Evolutionary conservation across 2,888 invertebrate species (phyloP), one percentile per base, ranked within the genome.

Genomic region (Folsomia candida): DNA sequence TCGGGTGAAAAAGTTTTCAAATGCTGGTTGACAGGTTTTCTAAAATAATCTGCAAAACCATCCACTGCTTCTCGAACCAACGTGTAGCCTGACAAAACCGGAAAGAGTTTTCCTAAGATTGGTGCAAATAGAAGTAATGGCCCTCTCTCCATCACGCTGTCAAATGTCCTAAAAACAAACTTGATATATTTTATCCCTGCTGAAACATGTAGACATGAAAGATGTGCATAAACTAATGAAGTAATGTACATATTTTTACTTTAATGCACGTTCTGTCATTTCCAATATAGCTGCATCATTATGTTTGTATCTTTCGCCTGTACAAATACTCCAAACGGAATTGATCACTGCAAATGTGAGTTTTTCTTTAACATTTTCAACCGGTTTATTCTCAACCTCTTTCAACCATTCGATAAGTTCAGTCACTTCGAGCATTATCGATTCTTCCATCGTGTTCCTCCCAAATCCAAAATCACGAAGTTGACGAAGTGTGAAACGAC

Each of bases 331-430:
- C 70, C 70, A 70, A 2, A 70, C 37, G 2, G 62, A 54, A 28
- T 70, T 70, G 11, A 70, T 57, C 18, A 70, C 58, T 0, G 70
- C 57, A 3, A 70, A 20, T 6, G 37, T n/a, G 4, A 70, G 24
- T 11, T 20, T 24, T 1, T 67, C 25, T 1, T 57, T 28, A 25
- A 70, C 47, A 20, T 22, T 4, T 22, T 18, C 26, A 6, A 54
- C 9, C 6, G 70, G 58, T 1, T 24, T 37, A 14, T 54, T 65
- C 28, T 27, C 63, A 18, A 27, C 9, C 4, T 24, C 2, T 26
- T 29, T 54, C 2, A 67, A 24, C 1, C 18, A 6, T 51, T 29
- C 63, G 14, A 70, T 1, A 18, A 70, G 22, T 51, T 67, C 67
- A 58, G 25, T 37, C 6, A 67, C 1, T 20, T 70, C 70, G 4